These are phyloP conservation scores for Calameuta pallipes DNA, from an alignment of 2,888 invertebrate species.

Conservation along the genomic window DNA sequence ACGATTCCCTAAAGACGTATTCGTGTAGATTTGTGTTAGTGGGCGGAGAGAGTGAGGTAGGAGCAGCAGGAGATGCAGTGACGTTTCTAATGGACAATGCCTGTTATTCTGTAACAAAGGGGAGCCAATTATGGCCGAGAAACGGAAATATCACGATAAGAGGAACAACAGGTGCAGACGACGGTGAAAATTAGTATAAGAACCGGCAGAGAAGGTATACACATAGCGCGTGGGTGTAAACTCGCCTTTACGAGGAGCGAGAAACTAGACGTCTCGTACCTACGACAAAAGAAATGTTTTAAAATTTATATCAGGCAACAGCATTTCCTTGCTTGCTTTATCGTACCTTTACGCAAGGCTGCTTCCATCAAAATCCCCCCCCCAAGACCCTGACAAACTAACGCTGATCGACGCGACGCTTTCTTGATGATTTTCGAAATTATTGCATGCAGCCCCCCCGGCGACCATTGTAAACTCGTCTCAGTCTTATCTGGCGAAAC, in stretches of 20 bases:
- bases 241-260: neutral
- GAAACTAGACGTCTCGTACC: neutral
- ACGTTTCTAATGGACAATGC: constrained; percentile 37
- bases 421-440: neutral
- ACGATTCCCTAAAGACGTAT: neutral
- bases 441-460: neutral
- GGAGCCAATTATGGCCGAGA: constrained; percentile 48
- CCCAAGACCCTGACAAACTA: constrained; percentile 12
- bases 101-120: constrained; percentile 40
- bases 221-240: neutral
- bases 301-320: constrained; percentile 16
- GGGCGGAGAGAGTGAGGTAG: neutral
- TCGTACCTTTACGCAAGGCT: constrained; percentile 36
- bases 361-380: constrained; percentile 30
- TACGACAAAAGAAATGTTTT: constrained; percentile 16
- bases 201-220: neutral
- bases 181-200: constrained; percentile 44
- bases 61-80: neutral
- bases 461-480: neutral
- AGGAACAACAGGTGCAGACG: constrained; percentile 44
- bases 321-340: constrained; percentile 32
- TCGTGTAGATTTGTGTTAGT: neutral
- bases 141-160: constrained; percentile 41
- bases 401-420: constrained; percentile 24
- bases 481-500: neutral